phyloP scores from a whole-genome alignment of 2,797 vertebrate species.

The Hylomyscus alleni region DNA sequence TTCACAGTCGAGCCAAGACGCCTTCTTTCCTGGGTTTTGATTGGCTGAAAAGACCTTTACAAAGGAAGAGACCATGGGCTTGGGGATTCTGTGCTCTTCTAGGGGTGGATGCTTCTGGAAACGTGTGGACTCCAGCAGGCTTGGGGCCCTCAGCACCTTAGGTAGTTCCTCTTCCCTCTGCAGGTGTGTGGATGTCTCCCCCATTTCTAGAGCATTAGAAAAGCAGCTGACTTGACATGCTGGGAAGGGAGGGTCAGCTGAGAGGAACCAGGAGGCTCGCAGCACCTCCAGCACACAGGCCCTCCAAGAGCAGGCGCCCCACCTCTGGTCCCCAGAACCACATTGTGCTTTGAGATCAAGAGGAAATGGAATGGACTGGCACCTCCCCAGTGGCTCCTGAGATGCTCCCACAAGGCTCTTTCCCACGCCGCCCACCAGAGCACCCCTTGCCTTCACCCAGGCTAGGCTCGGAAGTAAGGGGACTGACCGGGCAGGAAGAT shows the following conservation, averaged over 20 bases:
- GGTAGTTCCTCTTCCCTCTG: slow-evolving; percentile 55
- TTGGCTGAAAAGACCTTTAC: slow-evolving; percentile 57
- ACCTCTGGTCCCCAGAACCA: slow-evolving; percentile 65
- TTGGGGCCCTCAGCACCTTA: slow-evolving; percentile 76
- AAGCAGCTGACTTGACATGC: slow-evolving; percentile 5
- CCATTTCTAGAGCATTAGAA: slow-evolving; percentile 51
- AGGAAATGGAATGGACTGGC: slow-evolving; percentile 10
- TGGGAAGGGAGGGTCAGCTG: slow-evolving; percentile 32
- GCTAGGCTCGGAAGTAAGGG: neutral
- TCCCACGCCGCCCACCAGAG: neutral
- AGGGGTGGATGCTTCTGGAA: slow-evolving; percentile 39
- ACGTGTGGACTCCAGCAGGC: slow-evolving; percentile 54
- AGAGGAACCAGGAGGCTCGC: neutral
- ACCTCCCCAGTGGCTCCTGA: neutral
- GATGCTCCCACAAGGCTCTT: neutral
- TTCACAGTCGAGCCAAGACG: slow-evolving; percentile 84
- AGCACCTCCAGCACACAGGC: neutral
- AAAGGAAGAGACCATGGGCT: neutral
- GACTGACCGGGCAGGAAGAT: neutral
- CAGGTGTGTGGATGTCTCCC: neutral
- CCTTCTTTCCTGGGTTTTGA: slow-evolving; percentile 6
- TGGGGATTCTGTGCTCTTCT: slow-evolving; percentile 54
- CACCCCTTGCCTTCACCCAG: neutral
- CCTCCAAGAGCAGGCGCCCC: neutral
- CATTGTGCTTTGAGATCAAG: slow-evolving; percentile 80